phyloP scores from a whole-genome alignment of 2,113 vertebrate genomes.

The Cephalopholis sonnerati region DNA sequence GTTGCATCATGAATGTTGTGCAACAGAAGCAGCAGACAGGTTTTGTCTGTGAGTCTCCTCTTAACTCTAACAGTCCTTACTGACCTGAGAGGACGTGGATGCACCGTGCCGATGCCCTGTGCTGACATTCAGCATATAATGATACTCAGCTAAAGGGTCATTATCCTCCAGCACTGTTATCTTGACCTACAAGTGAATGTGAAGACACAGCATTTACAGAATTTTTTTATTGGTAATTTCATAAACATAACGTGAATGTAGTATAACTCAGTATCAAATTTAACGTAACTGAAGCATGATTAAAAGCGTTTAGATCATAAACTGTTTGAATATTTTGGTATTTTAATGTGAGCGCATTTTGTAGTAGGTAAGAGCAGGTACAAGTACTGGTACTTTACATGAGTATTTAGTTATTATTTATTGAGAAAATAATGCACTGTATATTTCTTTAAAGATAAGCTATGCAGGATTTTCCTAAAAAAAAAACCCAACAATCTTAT shows the following conservation, averaged over 20 bases:
- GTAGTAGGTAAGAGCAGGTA: not conserved
- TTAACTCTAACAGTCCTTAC: constrained; percentile 8
- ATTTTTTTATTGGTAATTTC: not conserved
- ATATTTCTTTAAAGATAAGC: not conserved
- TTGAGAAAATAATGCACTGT: not conserved
- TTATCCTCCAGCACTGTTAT: constrained; percentile 93
- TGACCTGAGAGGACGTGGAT: constrained; percentile 92
- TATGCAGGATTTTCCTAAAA: too few relatives aligned
- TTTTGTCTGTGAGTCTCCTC: not conserved
- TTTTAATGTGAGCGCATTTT: not conserved
- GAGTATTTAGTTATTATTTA: not conserved
- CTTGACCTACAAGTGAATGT: constrained; percentile 85
- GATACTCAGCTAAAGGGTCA: constrained; percentile 92
- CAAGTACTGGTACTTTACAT: not conserved
- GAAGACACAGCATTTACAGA: not conserved
- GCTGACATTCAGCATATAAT: constrained; percentile 90
- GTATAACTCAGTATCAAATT: not conserved
- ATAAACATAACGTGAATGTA: not conserved
- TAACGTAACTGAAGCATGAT: not conserved
- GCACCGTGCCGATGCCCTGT: constrained; percentile 93
- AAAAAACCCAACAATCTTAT: too few relatives aligned
- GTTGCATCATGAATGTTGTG: not conserved
- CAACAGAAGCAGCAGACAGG: not conserved
- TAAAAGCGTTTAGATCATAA: not conserved
- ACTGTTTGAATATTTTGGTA: not conserved